These are phyloP conservation scores for Gephyroberyx darwinii DNA, from an alignment of 2,797 vertebrate genomes.

Conservation along the genomic window DNA sequence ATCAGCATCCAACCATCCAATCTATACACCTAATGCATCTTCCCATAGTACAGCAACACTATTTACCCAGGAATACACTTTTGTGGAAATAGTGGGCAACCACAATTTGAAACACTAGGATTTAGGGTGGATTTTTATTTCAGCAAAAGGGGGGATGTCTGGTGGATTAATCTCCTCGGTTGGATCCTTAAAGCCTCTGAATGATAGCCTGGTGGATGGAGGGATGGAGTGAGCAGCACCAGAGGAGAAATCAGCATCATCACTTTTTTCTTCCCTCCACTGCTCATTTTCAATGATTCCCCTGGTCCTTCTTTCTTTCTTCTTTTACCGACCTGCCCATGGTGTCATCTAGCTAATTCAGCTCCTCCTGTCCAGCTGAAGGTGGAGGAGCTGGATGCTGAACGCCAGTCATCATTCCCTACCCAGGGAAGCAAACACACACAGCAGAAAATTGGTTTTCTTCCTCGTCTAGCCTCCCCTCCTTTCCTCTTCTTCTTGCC, in stretches of 20 bases:
- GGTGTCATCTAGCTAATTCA: constrained; percentile 24
- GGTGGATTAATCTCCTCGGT: constrained; percentile 12
- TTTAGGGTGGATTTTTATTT: constrained; percentile 34
- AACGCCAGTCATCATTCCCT: constrained; percentile 36
- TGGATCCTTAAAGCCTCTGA: constrained; percentile 23
- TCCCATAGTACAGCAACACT: background rate
- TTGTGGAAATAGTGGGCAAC: background rate
- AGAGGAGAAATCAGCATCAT: constrained; percentile 11
- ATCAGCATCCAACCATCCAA: background rate
- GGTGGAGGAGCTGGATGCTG: constrained; percentile 22
- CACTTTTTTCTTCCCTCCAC: constrained; percentile 3
- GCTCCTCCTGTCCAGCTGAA: constrained; percentile 10
- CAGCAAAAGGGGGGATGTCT: background rate
- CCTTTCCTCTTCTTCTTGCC: constrained; percentile 14
- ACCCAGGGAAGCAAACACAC: constrained; percentile 25
- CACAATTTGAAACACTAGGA: constrained; percentile 16
- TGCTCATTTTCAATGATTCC: constrained; percentile 30
- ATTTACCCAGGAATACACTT: background rate
- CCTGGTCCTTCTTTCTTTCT: constrained; percentile 6
- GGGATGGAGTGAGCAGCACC: constrained; percentile 4
- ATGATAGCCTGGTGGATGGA: constrained; percentile 9
- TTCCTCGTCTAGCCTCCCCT: background rate
- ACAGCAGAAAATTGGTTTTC: constrained; percentile 26
- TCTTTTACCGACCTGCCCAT: background rate
- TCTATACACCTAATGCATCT: constrained; percentile 5